Evolutionary conservation across 2,888 invertebrate species (phyloP).

Genomic region (Volucella inflata): DNA sequence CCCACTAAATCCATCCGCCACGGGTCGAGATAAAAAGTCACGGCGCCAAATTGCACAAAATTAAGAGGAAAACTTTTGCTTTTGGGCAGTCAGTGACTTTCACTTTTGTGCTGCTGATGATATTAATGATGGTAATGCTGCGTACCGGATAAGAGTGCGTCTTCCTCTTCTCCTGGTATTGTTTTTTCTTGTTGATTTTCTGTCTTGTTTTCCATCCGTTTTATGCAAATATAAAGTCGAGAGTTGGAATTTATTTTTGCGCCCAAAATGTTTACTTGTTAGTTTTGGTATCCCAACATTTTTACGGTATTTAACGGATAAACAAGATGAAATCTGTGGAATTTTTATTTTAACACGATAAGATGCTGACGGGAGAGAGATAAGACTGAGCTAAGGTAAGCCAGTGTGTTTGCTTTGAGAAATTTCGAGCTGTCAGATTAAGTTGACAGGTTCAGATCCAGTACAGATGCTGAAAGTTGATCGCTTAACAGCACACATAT

Average conservation of each 20-base stretch:
- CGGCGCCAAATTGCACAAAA: slow-evolving; percentile 72
- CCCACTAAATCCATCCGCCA: slow-evolving; percentile 53
- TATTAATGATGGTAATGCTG: slow-evolving; percentile 29
- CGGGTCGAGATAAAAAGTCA: slow-evolving; percentile 57
- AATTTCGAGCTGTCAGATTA: too few relatives aligned
- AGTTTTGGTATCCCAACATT: not conserved
- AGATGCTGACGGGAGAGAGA: not conserved
- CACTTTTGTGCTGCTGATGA: slow-evolving; percentile 49
- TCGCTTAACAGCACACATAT: too few relatives aligned
- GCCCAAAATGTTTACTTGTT: slow-evolving; percentile 10
- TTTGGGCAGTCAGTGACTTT: slow-evolving; percentile 66
- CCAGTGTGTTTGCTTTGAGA: too few relatives aligned
- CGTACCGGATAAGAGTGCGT: slow-evolving; percentile 56
- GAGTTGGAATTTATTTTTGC: not conserved
- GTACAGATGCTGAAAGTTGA: too few relatives aligned
- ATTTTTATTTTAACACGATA: slow-evolving; percentile 11
- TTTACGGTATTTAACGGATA: slow-evolving; percentile 27
- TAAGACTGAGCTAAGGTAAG: not conserved
- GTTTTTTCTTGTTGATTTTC: slow-evolving; percentile 19
- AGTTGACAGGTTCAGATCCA: too few relatives aligned
- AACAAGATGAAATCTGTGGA: slow-evolving; percentile 14
- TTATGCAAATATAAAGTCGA: slow-evolving; percentile 55
- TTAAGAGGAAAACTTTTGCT: slow-evolving; percentile 74
- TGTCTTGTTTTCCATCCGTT: slow-evolving; percentile 14
- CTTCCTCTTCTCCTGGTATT: slow-evolving; percentile 30